These are phyloP conservation scores for Pomacea canaliculata DNA, from an alignment of 2,888 invertebrate species.

Conservation along the genomic window DNA sequence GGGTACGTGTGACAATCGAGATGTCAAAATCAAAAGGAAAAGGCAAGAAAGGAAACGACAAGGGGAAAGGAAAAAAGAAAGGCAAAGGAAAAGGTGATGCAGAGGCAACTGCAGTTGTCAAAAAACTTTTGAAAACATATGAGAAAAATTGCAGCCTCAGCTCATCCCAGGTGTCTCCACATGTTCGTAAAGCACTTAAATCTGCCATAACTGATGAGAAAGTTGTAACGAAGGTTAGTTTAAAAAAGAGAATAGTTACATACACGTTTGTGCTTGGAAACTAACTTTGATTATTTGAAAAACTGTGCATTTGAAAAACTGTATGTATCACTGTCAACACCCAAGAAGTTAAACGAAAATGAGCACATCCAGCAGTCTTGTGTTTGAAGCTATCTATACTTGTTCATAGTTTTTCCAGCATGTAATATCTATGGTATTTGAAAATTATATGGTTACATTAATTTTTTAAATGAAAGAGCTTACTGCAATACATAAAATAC, in stretches of 20 bases:
- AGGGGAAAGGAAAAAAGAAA: slow-evolving; percentile 36
- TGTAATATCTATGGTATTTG: too few species aligned
- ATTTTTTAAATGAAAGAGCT: too few species aligned
- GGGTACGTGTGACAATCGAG: background rate
- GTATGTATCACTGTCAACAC: too few species aligned
- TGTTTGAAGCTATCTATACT: too few species aligned
- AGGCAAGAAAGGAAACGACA: slow-evolving; percentile 31
- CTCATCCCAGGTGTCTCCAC: slow-evolving; percentile 54
- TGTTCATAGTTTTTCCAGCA: too few species aligned
- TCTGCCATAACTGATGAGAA: slow-evolving; percentile 50
- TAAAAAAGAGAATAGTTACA: background rate
- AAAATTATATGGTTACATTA: too few species aligned
- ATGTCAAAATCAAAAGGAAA: slow-evolving; percentile 16
- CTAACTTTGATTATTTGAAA: too few species aligned
- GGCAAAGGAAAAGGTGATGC: slow-evolving; percentile 41
- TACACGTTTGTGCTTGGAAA: too few species aligned
- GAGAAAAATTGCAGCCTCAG: slow-evolving; percentile 54
- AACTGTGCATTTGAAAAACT: too few species aligned
- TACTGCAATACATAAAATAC: too few species aligned
- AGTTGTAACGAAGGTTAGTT: slow-evolving; percentile 48
- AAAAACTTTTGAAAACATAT: slow-evolving; percentile 53
- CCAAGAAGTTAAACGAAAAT: too few species aligned
- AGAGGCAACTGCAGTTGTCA: slow-evolving; percentile 47
- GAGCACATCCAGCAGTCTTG: too few species aligned
- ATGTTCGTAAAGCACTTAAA: slow-evolving; percentile 47